These are phyloP conservation scores for Zoanthus gigantus DNA, from an alignment of 92 coral and sea anemone species.

Conservation along the genomic window DNA sequence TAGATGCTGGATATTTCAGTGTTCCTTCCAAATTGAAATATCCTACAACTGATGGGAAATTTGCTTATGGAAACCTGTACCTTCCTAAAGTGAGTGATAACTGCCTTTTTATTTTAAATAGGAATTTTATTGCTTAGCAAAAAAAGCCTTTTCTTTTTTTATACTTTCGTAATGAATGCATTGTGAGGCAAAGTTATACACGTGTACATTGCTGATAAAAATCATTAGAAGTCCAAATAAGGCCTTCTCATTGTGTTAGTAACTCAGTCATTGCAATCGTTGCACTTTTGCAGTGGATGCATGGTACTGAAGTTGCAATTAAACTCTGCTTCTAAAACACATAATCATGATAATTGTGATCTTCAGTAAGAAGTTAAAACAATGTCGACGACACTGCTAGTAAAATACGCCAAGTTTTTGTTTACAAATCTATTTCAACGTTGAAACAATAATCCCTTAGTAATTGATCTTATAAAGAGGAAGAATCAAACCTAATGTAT, in stretches of 20 bases:
- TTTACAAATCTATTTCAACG: not conserved
- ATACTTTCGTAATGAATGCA: no score
- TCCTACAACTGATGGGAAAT: conserved; percentile 75
- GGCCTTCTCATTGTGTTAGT: no score
- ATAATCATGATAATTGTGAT: not conserved
- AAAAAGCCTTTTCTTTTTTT: no score
- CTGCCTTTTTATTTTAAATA: not conserved
- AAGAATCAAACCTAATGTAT: not conserved
- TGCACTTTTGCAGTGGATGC: no score
- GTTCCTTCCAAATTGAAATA: conserved; percentile 74
- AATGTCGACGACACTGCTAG: not conserved
- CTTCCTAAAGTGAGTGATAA: conserved; percentile 77
- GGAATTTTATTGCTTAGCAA: no score
- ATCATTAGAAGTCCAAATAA: no score
- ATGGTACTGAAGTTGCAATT: no score
- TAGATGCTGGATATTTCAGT: conserved; percentile 81
- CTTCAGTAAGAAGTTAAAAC: not conserved
- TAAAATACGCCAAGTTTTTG: not conserved
- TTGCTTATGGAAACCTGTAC: conserved; percentile 84
- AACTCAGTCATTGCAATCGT: no score
- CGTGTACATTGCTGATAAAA: no score
- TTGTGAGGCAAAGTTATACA: no score
- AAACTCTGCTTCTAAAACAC: no score
- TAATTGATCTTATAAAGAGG: not conserved
- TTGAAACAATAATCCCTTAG: not conserved